Conservation (phyloP, 2,888 invertebrate species). For the Mythimna pallens region DNA sequence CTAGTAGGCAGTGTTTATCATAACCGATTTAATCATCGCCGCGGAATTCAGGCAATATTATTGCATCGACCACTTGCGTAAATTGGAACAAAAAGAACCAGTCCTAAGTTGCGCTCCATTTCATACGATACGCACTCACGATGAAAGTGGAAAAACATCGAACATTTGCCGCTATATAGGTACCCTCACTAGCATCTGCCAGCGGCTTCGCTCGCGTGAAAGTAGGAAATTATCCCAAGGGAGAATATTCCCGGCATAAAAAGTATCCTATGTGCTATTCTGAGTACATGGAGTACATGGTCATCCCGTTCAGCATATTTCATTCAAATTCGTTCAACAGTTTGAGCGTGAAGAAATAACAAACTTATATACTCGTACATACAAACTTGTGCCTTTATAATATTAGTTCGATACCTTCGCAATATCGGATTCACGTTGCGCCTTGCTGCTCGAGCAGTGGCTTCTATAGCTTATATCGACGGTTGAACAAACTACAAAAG, state of each 20-base stretch:
- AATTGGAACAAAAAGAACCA: slow-evolving; percentile 81
- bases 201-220: too few species aligned
- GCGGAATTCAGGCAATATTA: slow-evolving; percentile 83
- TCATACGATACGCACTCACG: slow-evolving; percentile 74
- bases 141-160: slow-evolving; percentile 73
- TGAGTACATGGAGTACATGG: too few species aligned
- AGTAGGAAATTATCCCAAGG: too few species aligned
- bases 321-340: too few species aligned
- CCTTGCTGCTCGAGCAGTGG: slow-evolving; percentile 15
- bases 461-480: slow-evolving; percentile 36
- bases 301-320: too few species aligned
- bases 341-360: too few species aligned
- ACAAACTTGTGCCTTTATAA: too few species aligned
- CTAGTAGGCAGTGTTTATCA: slow-evolving; percentile 74
- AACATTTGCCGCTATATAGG: slow-evolving; percentile 50
- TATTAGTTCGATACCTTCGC: slow-evolving; percentile 41
- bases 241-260: too few species aligned
- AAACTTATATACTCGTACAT: too few species aligned
- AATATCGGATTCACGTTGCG: slow-evolving; percentile 53
- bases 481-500: slow-evolving; percentile 57
- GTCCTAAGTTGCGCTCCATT: slow-evolving; percentile 85
- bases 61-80: slow-evolving; percentile 86
- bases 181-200: slow-evolving; percentile 32
- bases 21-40: slow-evolving; percentile 83
- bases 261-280: too few species aligned